Percentiles rank a stretch among this genome's conserved stretches.
Conservation (phyloP, 1,140 invertebrate genomes). For the Bombus huntii region DNA sequence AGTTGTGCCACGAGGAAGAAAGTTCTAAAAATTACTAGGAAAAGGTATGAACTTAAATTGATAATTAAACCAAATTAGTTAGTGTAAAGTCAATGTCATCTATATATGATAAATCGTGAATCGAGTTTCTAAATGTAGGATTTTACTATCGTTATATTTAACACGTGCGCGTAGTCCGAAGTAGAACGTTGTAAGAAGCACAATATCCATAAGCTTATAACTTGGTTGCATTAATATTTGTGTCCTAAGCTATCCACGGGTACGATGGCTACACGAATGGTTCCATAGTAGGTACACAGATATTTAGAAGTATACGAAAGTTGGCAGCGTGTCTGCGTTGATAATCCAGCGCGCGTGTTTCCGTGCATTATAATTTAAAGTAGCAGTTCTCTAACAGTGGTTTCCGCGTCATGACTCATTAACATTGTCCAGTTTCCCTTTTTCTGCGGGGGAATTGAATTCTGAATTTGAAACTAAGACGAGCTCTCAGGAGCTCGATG, state of each 20-base stretch:
- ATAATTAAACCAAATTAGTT: background rate
- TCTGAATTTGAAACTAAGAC: slow-evolving; percentile 11
- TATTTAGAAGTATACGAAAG: slow-evolving; percentile 21
- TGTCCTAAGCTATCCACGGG: background rate
- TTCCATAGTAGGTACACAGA: background rate
- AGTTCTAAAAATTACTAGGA: too few relatives aligned
- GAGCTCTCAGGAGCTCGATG: background rate
- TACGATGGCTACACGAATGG: background rate
- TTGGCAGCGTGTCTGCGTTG: background rate
- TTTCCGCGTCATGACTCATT: background rate
- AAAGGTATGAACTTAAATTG: too few relatives aligned
- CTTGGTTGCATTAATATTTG: slow-evolving; percentile 15
- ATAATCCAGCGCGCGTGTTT: background rate
- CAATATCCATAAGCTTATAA: background rate
- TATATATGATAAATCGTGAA: background rate
- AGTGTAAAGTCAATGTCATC: background rate
- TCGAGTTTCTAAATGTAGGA: background rate
- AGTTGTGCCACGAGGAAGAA: too few relatives aligned
- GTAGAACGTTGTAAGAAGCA: background rate
- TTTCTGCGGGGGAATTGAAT: background rate
- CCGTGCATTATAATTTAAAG: slow-evolving; percentile 28
- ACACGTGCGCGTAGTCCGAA: background rate
- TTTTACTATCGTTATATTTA: background rate
- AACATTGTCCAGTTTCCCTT: background rate
- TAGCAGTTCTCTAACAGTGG: too few relatives aligned